These are phyloP conservation scores for Lepidothrix coronata DNA, from an alignment of 2,113 vertebrate genomes.

Conservation along the genomic window DNA sequence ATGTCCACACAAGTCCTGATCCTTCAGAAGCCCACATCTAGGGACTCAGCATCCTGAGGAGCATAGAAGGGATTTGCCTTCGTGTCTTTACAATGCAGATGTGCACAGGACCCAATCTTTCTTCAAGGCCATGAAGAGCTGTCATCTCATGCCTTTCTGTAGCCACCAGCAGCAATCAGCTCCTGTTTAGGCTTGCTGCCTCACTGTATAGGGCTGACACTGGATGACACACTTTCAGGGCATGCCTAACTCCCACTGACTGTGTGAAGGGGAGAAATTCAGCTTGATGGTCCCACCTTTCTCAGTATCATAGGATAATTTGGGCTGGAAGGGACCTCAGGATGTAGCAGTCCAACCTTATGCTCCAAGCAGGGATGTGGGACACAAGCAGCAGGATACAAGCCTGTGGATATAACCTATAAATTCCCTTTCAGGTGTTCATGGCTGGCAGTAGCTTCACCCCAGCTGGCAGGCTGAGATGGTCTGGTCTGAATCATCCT, in stretches of 20 bases:
- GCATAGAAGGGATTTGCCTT: background rate
- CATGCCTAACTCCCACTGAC: background rate
- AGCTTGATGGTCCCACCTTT: background rate
- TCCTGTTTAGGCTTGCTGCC: background rate
- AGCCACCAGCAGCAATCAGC: background rate
- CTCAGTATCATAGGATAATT: background rate
- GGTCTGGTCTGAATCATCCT: background rate
- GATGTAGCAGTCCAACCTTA: background rate
- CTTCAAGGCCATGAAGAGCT: rapidly evolving
- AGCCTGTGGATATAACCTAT: background rate
- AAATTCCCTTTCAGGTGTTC: background rate
- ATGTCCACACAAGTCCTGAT: background rate
- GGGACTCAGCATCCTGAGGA: background rate
- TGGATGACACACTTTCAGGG: background rate
- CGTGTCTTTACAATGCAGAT: background rate
- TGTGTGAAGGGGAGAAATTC: background rate
- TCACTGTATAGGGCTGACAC: background rate
- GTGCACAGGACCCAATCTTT: background rate
- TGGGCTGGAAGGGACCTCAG: background rate
- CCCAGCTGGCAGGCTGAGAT: background rate
- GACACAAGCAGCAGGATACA: background rate
- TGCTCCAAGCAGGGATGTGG: background rate
- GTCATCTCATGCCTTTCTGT: background rate
- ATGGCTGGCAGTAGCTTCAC: background rate
- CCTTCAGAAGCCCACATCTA: background rate